phyloP scores from a whole-genome alignment of 2,888 invertebrate species.

The Cylindroiulus punctatus region DNA sequence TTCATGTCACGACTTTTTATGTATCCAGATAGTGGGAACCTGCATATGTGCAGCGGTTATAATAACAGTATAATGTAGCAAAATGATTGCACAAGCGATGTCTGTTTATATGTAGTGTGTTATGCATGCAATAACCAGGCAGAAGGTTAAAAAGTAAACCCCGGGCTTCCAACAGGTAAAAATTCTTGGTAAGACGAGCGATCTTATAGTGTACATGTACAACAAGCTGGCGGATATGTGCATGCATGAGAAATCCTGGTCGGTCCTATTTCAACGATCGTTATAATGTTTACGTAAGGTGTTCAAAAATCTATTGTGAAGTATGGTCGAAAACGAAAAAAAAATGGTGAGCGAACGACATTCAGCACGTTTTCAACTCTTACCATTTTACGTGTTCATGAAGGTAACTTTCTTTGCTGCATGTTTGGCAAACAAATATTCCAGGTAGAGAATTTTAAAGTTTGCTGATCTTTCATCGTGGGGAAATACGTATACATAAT shows the following conservation, averaged over 20 bases:
- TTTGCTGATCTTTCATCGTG: neutral
- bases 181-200: neutral
- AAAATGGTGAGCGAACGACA: neutral
- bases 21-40: no score
- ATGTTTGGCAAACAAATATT: neutral
- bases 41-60: no score
- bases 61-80: no score
- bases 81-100: no score
- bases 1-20: no score
- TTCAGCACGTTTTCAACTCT: neutral
- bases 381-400: neutral
- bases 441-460: neutral
- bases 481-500: neutral
- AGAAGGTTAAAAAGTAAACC: neutral
- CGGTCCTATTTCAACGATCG: slow-evolving; percentile 8
- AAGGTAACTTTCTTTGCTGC: neutral
- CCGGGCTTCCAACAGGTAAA: neutral
- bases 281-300: neutral
- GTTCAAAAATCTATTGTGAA: neutral
- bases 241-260: neutral
- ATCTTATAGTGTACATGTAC: no score
- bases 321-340: neutral
- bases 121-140: neutral
- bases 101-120: no score
- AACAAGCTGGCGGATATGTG: neutral